These are phyloP conservation scores for Pentamera pediparva DNA, from an alignment of 53 echinoderm and acorn worm genomes.

Conservation along the genomic window DNA sequence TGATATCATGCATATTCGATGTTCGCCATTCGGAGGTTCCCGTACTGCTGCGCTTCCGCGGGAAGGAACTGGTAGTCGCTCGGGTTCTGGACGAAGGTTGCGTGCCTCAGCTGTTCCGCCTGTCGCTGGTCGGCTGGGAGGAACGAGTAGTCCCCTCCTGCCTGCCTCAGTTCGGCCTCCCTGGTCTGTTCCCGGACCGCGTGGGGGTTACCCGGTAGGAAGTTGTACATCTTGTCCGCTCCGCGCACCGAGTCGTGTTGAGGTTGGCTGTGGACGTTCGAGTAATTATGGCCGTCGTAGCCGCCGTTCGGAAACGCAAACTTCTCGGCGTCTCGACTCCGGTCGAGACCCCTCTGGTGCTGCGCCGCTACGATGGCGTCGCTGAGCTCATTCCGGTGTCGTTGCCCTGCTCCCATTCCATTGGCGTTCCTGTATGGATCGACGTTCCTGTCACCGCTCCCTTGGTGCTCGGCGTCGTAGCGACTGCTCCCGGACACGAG, in stretches of 20 bases:
- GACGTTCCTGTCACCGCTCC: background rate
- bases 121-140: background rate
- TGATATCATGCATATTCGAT: conserved; percentile 7
- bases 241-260: background rate
- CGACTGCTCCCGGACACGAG: background rate
- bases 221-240: conserved; percentile 4
- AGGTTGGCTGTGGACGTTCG: background rate
- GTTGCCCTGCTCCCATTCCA: background rate
- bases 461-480: background rate
- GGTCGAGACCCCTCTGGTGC: background rate
- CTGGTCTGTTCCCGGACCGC: background rate
- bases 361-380: background rate
- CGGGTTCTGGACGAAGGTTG: background rate
- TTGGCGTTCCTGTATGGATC: background rate
- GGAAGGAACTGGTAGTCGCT: conserved; percentile 9
- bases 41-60: background rate
- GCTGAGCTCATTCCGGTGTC: background rate
- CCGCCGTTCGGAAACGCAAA: conserved; percentile 2
- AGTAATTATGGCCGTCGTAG: background rate
- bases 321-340: background rate
- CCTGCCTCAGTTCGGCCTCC: background rate
- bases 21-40: background rate
- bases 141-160: background rate
- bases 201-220: conserved; percentile 12
- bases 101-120: background rate